phyloP scores from a whole-genome alignment of 2,113 vertebrate species.

The Chaetodon auriga region DNA sequence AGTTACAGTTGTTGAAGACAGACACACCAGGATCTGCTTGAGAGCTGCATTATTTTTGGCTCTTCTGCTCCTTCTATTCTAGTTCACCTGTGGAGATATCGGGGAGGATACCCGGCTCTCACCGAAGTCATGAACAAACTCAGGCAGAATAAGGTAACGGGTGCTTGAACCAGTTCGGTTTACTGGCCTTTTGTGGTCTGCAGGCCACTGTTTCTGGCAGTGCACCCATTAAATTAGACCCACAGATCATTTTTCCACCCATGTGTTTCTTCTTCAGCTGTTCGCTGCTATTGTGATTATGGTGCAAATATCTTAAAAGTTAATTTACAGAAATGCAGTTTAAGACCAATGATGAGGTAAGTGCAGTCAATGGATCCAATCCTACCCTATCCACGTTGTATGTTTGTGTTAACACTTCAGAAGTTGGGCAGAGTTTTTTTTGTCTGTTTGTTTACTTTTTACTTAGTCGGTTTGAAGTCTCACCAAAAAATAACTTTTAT shows the following conservation, averaged over 20 bases:
- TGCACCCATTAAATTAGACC: slow-evolving; percentile 32
- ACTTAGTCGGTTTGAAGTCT: not conserved
- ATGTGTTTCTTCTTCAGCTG: slow-evolving; percentile 11
- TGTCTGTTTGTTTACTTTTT: not conserved
- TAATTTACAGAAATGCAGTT: slow-evolving; percentile 12
- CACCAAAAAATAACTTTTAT: not conserved
- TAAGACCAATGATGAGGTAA: slow-evolving; percentile 1
- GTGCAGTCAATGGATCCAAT: not conserved
- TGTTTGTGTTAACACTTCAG: not conserved
- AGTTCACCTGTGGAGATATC: slow-evolving; percentile 99
- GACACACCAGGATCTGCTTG: not conserved
- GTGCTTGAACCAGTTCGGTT: slow-evolving; percentile 40
- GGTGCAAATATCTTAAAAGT: not conserved
- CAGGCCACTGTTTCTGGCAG: not conserved
- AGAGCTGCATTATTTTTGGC: slow-evolving; percentile 60
- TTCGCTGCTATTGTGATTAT: not conserved
- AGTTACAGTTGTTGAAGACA: not conserved
- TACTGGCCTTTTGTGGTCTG: slow-evolving; percentile 2
- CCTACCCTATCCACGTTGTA: not conserved
- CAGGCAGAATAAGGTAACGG: slow-evolving; percentile 91
- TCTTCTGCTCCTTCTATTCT: slow-evolving; percentile 81
- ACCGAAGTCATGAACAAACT: slow-evolving; percentile 99
- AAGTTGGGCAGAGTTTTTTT: not conserved
- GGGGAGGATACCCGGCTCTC: slow-evolving; percentile 98
- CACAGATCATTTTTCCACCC: slow-evolving; percentile 3